Evolutionary conservation across 2,797 vertebrate genomes (phyloP).

Genomic region (Fistularia tabacaria): DNA sequence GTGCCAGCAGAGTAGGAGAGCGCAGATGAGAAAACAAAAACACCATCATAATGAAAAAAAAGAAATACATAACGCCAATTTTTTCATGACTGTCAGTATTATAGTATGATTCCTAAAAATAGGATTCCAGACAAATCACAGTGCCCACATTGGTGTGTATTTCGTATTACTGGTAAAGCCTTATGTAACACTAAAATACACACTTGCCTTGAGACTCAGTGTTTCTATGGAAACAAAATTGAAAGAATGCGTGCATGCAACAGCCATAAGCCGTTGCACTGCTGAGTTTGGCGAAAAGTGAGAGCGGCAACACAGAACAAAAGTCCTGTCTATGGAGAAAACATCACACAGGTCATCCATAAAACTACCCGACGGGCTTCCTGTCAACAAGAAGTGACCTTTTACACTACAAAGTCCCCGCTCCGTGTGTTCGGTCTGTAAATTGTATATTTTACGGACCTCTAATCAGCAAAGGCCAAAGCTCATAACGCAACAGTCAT

Average conservation of each 20-base stretch:
- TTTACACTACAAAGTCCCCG: conserved; percentile 19
- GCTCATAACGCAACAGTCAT: neutral
- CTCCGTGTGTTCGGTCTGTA: neutral
- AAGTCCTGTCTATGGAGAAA: conserved; percentile 6
- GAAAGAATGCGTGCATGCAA: conserved; percentile 68
- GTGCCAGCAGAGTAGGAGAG: too few species aligned
- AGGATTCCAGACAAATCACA: conserved; percentile 54
- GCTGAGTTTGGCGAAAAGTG: conserved; percentile 63
- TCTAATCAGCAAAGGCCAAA: neutral
- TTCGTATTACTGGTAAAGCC: conserved; percentile 60
- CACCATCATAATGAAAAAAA: neutral
- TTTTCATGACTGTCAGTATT: neutral
- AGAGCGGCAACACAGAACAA: conserved; percentile 45
- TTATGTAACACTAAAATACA: conserved; percentile 74
- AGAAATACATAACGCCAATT: neutral
- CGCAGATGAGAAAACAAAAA: neutral
- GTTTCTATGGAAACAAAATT: conserved; percentile 83
- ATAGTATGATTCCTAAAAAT: conserved; percentile 48
- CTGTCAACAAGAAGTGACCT: conserved; percentile 38
- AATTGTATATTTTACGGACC: conserved; percentile 39
- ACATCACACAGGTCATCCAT: conserved; percentile 23
- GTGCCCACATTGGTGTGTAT: conserved; percentile 55
- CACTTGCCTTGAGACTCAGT: conserved; percentile 65
- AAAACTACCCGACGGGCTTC: conserved; percentile 20
- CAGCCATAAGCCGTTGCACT: conserved; percentile 51